Evolutionary conservation across 1,140 invertebrate genomes (phyloP), one percentile per base, ranked within the genome.

Genomic region (Pseudomyrmex gracilis): DNA sequence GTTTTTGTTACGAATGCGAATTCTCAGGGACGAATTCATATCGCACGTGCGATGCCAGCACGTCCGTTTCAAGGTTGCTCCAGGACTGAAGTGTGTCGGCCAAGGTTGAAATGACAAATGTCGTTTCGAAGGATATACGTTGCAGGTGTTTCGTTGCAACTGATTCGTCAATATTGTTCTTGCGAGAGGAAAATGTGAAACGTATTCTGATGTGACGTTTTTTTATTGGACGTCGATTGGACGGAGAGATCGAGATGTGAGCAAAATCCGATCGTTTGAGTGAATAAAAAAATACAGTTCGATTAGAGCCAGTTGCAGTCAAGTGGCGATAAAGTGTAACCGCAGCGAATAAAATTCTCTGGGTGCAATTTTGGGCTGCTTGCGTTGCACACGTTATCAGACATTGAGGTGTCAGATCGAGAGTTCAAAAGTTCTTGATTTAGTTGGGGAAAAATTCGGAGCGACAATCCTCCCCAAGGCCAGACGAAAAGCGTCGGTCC

Each of bases 101-200:
- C 86, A 87, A 87, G 86, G 86, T 73, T 57, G 53, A 51, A n/a
- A n/a, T n/a, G n/a, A 58, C 73, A 80, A 70, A 80, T 45, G 17
- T 55, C 49, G 9, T 58, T 57, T 70, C 20, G 64, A 47, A 55
- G 49, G 45, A 24, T 10, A 68, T 34, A 34, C n/a, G n/a, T 34
- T 5, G 7, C 34, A 34, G 34, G 34, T 15, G 66, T 58, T 71
- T 34, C 66, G 43, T n/a, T n/a, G 17, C 51, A 78, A 71, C 53
- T 80, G 20, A 60, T 20, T 70, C 20, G 1, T 1, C 7, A 15
- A 53, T 58, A 20, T 49, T 80, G 8, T 43, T 22, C 15, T 10
- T 17, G 4, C 47, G 34, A 1, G n/a, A 53, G n/a, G 9, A 70
- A 58, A 58, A 70, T 71, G 34, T 55, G 10, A 67, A 43, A 66